Conservation (phyloP, 2,888 invertebrate genomes). For the Tupiocoris notatus region DNA sequence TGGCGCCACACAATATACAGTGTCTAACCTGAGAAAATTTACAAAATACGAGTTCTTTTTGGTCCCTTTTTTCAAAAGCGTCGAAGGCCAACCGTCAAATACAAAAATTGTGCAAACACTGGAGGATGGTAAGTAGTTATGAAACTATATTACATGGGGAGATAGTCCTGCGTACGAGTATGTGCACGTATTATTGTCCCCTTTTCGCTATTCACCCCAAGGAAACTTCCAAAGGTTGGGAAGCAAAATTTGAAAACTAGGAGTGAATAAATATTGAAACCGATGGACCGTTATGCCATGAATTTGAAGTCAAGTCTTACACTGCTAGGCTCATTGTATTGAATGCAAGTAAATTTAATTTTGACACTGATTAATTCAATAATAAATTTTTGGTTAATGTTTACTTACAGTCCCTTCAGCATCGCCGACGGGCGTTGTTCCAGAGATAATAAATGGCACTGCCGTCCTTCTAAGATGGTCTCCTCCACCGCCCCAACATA, state of each 20-base stretch:
- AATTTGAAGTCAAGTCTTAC: no score
- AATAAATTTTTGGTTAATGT: no score
- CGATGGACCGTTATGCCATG: no score
- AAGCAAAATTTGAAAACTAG: no score
- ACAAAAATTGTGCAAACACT: slow-evolving; percentile 67
- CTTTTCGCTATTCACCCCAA: background rate
- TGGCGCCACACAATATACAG: slow-evolving; percentile 69
- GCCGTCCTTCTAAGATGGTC: slow-evolving; percentile 80
- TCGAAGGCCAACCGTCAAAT: slow-evolving; percentile 91
- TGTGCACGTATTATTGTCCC: background rate
- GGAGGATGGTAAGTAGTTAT: slow-evolving; percentile 49
- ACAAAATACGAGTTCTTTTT: slow-evolving; percentile 89
- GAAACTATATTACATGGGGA: background rate
- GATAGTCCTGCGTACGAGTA: no score
- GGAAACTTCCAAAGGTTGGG: no score
- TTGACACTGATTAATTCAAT: background rate
- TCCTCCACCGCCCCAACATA: slow-evolving; percentile 72
- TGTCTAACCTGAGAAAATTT: slow-evolving; percentile 77
- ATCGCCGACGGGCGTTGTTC: slow-evolving; percentile 74
- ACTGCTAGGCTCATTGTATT: no score
- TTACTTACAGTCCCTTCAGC: slow-evolving; percentile 67
- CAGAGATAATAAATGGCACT: slow-evolving; percentile 77
- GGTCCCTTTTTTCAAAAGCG: slow-evolving; percentile 81
- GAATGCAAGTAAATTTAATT: background rate
- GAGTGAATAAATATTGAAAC: no score